phyloP scores from a whole-genome alignment of 2,797 vertebrate species.

The Lithobates sylvaticus region DNA sequence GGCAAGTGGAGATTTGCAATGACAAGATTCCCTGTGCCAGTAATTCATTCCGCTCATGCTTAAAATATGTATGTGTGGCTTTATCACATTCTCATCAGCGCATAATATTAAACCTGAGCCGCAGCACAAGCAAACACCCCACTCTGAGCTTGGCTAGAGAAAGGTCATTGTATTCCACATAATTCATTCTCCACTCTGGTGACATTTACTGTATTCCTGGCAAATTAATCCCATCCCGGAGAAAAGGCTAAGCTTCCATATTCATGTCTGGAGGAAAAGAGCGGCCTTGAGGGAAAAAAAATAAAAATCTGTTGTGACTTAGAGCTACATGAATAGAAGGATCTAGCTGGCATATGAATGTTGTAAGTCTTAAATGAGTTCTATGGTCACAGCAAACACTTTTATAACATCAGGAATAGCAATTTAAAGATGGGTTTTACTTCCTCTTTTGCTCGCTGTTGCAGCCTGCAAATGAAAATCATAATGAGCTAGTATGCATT shows the following conservation, averaged over 20 bases:
- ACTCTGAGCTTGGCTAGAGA: constrained; percentile 46
- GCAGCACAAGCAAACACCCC: constrained; percentile 56
- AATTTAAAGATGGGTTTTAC: too few relatives aligned
- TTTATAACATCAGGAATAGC: too few relatives aligned
- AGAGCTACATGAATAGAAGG: not conserved
- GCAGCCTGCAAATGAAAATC: too few relatives aligned
- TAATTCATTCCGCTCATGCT: constrained; percentile 62
- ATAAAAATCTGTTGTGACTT: not conserved
- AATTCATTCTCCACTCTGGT: constrained; percentile 60
- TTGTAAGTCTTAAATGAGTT: not conserved
- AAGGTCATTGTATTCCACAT: constrained; percentile 61
- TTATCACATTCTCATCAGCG: constrained; percentile 62
- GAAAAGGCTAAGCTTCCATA: constrained; percentile 46
- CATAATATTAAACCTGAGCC: constrained; percentile 60
- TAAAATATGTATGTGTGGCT: constrained; percentile 56
- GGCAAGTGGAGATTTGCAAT: constrained; percentile 54
- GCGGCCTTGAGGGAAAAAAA: constrained; percentile 5
- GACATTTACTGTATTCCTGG: constrained; percentile 62
- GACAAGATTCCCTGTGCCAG: constrained; percentile 47
- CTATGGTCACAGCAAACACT: too few relatives aligned
- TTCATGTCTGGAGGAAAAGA: constrained; percentile 38
- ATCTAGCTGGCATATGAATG: not conserved
- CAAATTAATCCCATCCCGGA: constrained; percentile 58
- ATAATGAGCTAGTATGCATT: too few relatives aligned
- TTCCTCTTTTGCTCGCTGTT: too few relatives aligned